phyloP scores from a whole-genome alignment of 1,140 invertebrate genomes.

The Cydia fagiglandana region DNA sequence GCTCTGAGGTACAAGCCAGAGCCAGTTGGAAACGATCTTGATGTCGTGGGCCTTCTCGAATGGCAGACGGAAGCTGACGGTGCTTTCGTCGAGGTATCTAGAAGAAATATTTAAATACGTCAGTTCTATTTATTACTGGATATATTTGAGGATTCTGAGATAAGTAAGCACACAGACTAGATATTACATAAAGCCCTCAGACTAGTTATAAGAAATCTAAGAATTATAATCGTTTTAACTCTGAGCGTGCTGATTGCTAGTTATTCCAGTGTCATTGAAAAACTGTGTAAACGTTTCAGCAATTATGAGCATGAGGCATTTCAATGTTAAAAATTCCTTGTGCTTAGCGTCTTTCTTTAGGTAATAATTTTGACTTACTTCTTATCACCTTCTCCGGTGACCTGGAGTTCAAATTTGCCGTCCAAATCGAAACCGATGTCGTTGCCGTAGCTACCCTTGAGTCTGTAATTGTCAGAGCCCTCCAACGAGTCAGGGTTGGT shows the following conservation, averaged over 20 bases:
- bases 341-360: too few relatives aligned
- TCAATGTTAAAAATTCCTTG: too few relatives aligned
- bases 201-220: too few relatives aligned
- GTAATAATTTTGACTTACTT: constrained; percentile 50
- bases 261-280: too few relatives aligned
- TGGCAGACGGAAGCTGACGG: constrained; percentile 55
- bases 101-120: background rate
- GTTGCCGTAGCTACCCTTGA: constrained; percentile 68
- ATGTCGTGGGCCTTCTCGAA: constrained; percentile 73
- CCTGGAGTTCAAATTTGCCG: constrained; percentile 39
- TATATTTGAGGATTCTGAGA: too few relatives aligned
- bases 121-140: too few relatives aligned
- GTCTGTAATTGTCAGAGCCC: constrained; percentile 63
- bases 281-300: too few relatives aligned
- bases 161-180: too few relatives aligned
- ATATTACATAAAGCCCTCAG: too few relatives aligned
- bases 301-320: too few relatives aligned
- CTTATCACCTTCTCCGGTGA: constrained; percentile 53
- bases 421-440: constrained; percentile 56
- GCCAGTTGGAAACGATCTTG: constrained; percentile 56
- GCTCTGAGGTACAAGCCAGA: constrained; percentile 55
- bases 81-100: constrained; percentile 55
- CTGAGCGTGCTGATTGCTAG: too few relatives aligned
- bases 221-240: too few relatives aligned
- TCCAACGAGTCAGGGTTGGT: constrained; percentile 46